Conservation (phyloP, 2,888 invertebrate genomes). For the Trypoxylon attenuatum region DNA sequence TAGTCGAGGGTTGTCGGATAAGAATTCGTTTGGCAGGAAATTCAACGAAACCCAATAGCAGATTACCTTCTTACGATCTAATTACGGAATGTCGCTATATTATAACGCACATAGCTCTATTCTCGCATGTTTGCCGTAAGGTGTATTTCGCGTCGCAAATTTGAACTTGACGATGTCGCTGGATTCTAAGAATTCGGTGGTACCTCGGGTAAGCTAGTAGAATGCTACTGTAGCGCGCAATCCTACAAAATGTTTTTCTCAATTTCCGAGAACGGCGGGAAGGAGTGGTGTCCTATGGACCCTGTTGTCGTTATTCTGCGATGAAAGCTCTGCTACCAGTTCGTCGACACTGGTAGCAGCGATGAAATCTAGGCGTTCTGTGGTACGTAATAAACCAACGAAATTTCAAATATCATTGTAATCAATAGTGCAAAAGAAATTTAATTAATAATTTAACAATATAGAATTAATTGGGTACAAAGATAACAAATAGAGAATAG, state of each 20-base stretch:
- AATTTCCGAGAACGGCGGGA: conserved; percentile 53
- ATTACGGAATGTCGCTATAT: background rate
- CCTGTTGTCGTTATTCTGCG: conserved; percentile 53
- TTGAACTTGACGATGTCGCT: conserved; percentile 35
- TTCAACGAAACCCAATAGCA: no score
- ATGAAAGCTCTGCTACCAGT: conserved; percentile 41
- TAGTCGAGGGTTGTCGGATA: no score
- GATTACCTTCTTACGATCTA: background rate
- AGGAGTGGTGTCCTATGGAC: conserved; percentile 52
- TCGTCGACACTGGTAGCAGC: conserved; percentile 27
- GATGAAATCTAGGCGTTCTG: conserved; percentile 30
- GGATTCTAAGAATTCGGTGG: conserved; percentile 37
- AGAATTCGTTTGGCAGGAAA: no score
- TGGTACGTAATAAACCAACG: conserved; percentile 28
- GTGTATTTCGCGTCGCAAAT: background rate
- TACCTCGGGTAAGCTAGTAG: conserved; percentile 29
- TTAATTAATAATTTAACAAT: no score
- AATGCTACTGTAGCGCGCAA: conserved; percentile 30
- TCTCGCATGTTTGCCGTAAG: conserved; percentile 24
- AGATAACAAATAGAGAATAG: no score
- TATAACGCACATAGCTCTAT: background rate
- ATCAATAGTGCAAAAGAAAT: no score
- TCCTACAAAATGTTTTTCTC: conserved; percentile 48
- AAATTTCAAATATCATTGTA: conserved; percentile 11
- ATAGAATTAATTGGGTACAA: no score